Conservation (phyloP, 2,113 vertebrate genomes). For the Apaloderma vittatum region DNA sequence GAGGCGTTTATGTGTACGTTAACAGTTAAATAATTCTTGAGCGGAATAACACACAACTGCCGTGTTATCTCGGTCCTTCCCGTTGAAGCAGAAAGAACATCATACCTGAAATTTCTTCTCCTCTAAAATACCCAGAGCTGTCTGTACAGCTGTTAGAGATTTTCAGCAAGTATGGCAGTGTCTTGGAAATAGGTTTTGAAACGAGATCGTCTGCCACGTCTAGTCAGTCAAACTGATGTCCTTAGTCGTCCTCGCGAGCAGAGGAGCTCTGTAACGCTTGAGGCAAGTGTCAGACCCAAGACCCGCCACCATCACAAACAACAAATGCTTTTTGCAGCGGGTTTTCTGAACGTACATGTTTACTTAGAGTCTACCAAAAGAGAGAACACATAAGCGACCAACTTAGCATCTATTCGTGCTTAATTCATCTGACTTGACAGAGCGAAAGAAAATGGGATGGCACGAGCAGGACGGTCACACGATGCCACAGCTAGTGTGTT, state of each 20-base stretch:
- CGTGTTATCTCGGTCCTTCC: not conserved
- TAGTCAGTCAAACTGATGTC: conserved; percentile 21
- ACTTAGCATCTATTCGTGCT: not conserved
- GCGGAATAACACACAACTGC: fast-evolving
- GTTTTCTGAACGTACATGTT: not conserved
- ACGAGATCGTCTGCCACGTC: not conserved
- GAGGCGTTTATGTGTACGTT: fast-evolving
- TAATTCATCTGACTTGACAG: conserved; percentile 25
- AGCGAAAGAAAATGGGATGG: not conserved
- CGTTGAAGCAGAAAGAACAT: not conserved
- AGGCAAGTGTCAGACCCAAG: conserved; percentile 27
- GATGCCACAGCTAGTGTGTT: fast-evolving
- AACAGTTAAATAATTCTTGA: no score
- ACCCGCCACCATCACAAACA: not conserved
- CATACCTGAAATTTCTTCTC: not conserved
- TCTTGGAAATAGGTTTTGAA: not conserved
- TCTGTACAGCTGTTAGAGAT: not conserved
- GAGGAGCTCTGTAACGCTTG: not conserved
- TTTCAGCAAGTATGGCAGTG: not conserved
- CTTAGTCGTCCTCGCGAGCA: not conserved
- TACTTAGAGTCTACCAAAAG: not conserved
- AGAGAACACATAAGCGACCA: not conserved
- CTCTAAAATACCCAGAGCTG: not conserved
- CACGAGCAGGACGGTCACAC: not conserved
- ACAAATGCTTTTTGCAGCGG: conserved; percentile 24